These are phyloP conservation scores for Drepana arcuata DNA, from an alignment of 1,140 invertebrate genomes.

Conservation along the genomic window DNA sequence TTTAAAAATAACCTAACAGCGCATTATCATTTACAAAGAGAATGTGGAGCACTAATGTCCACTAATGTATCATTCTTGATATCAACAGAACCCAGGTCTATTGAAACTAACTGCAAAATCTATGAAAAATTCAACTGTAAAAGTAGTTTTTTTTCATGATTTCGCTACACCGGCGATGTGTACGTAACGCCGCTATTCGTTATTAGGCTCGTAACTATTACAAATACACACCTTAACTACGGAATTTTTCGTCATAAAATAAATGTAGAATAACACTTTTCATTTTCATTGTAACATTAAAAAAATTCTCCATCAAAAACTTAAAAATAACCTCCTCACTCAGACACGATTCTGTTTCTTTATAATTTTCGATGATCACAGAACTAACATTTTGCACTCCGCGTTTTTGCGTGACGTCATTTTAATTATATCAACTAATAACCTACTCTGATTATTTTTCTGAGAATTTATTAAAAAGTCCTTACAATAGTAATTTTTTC, in stretches of 20 bases:
- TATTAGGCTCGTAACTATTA: constrained; percentile 61
- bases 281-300: constrained; percentile 46
- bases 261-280: constrained; percentile 57
- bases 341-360: constrained; percentile 46
- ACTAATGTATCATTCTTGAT: neutral
- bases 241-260: constrained; percentile 63
- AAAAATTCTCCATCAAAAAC: constrained; percentile 60
- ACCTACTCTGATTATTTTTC: constrained; percentile 21
- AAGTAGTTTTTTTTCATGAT: no score
- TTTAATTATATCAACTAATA: constrained; percentile 21
- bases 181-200: constrained; percentile 31
- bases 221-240: constrained; percentile 68
- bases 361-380: constrained; percentile 63
- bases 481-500: no score
- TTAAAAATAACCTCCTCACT: constrained; percentile 49
- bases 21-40: constrained; percentile 27
- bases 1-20: constrained; percentile 45
- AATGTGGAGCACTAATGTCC: constrained; percentile 13
- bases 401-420: constrained; percentile 19
- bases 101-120: constrained; percentile 17
- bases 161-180: no score
- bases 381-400: constrained; percentile 31
- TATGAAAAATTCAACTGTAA: no score
- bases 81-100: constrained; percentile 13
- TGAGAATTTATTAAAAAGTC: no score